A percentile compares a stretch with the other conserved stretches of the same genome.
Conservation (phyloP, 2,888 invertebrate genomes). For the Sericinus montela region DNA sequence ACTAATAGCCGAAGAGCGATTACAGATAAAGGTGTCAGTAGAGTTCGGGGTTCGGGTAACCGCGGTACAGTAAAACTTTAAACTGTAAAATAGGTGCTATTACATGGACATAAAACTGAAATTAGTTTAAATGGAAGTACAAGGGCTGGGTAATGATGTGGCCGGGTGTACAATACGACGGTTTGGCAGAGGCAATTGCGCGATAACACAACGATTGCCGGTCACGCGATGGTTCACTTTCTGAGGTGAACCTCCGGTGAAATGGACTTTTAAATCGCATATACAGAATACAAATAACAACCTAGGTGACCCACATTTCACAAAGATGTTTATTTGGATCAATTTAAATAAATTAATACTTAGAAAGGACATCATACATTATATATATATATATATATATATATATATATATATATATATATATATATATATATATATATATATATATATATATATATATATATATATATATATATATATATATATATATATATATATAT, state of each 20-base stretch:
- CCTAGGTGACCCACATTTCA: too few species aligned
- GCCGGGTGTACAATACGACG: slow-evolving; percentile 26
- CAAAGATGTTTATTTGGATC: too few species aligned
- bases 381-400: too few species aligned
- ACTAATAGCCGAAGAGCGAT: slow-evolving; percentile 28
- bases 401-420: too few species aligned
- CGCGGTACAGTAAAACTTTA: not conserved
- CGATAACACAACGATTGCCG: slow-evolving; percentile 32
- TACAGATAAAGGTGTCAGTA: slow-evolving; percentile 33
- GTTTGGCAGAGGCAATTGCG: slow-evolving; percentile 28
- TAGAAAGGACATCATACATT: too few species aligned
- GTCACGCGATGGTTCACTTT: slow-evolving; percentile 28
- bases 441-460: too few species aligned
- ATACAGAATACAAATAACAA: not conserved
- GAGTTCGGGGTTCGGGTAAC: slow-evolving; percentile 22
- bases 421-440: too few species aligned
- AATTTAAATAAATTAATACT: too few species aligned
- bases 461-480: too few species aligned
- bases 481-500: too few species aligned
- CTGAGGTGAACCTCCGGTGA: slow-evolving; percentile 3
- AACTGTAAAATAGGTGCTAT: slow-evolving; percentile 20
- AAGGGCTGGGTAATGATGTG: slow-evolving; percentile 17
- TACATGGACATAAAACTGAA: slow-evolving; percentile 10
- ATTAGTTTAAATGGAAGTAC: slow-evolving; percentile 11
- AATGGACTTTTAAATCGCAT: slow-evolving; percentile 5